Evolutionary conservation across 53 echinoderm and acorn worm genomes (phyloP), one percentile per base, ranked within the genome.

Genomic region (Crossaster papposus): DNA sequence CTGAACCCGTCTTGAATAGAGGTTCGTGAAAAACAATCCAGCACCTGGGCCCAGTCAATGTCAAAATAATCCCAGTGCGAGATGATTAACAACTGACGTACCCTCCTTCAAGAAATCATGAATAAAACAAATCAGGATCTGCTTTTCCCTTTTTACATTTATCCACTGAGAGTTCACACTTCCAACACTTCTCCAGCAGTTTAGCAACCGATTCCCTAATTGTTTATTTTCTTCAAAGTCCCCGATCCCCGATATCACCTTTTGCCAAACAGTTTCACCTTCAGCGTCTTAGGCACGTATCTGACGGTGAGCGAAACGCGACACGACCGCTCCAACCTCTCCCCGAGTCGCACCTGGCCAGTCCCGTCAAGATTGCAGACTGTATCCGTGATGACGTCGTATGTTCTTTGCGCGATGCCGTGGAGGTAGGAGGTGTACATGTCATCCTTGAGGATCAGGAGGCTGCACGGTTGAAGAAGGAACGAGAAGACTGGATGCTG

Each of bases 221-320:
- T 44, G n/a, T n/a, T n/a, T n/a, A n/a, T 44, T 7, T 44, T 44
- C 7, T 44, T 44, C 44, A 44, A 44, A 44, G 5, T 44, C 0
- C 44, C 44, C 44, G 9, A 44, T 44, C 44, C 44, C n/a, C 22
- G 17, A 0, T 52, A 79, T 91, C 89, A 95, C 90, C 95, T 93
- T 50, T 91, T 93, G 7, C 95, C 95, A 58, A 95, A 83, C 54
- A 95, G 30, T 23, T 91, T 75, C n/a, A 95, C 54, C 87, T 95
- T 94, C 73, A 97, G 79, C n/a, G 94, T 94, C 82, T 95, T 97
- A 34, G 97, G 97, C 36, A 97, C 95, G 90, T 91, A 90, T 89
- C 97, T 81, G 36, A 97, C 95, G 0, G 97, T 97, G 22, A 97
- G 89, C 14, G 97, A 97, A 36, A 97, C 82, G 55, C 97, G 86